Percentiles rank a stretch among this genome's conserved stretches.
These are phyloP conservation scores for Eucriotettix oculatus DNA, from an alignment of 2,888 invertebrate species.

Conservation along the genomic window DNA sequence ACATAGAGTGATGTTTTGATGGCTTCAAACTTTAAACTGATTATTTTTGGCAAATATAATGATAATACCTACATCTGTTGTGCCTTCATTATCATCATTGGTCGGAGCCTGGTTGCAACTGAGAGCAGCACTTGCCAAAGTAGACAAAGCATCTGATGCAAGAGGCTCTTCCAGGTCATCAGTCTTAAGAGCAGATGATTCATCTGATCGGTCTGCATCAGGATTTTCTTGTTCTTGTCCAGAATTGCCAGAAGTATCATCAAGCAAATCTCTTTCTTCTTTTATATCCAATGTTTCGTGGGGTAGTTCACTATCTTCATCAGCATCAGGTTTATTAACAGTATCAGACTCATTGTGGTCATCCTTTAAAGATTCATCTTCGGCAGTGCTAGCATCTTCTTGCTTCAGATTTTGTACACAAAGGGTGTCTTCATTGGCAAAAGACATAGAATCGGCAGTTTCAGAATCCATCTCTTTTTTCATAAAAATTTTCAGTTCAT, in stretches of 20 bases:
- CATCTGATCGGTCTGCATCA: neutral
- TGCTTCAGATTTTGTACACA: too few relatives aligned
- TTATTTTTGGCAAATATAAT: too few relatives aligned
- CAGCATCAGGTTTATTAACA: neutral
- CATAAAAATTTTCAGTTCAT: too few relatives aligned
- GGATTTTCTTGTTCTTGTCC: neutral
- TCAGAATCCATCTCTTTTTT: neutral
- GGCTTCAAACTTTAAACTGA: too few relatives aligned
- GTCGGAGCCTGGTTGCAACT: constrained; percentile 22
- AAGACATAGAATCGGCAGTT: neutral
- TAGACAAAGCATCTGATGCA: constrained; percentile 25
- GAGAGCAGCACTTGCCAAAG: constrained; percentile 30
- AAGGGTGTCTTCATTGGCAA: neutral
- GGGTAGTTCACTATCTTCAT: neutral
- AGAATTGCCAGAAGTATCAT: neutral
- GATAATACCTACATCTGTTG: neutral
- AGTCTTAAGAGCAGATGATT: neutral
- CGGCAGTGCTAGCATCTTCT: too few relatives aligned
- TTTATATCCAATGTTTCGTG: neutral
- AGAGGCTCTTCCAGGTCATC: neutral
- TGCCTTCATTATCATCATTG: constrained; percentile 10
- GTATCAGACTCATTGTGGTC: neutral
- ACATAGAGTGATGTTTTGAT: too few relatives aligned
- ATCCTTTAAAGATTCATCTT: too few relatives aligned
- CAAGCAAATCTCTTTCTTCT: neutral